Evolutionary conservation across 1,140 invertebrate genomes (phyloP), one percentile per base, ranked within the genome.

Genomic region (Anoplophora glabripennis): DNA sequence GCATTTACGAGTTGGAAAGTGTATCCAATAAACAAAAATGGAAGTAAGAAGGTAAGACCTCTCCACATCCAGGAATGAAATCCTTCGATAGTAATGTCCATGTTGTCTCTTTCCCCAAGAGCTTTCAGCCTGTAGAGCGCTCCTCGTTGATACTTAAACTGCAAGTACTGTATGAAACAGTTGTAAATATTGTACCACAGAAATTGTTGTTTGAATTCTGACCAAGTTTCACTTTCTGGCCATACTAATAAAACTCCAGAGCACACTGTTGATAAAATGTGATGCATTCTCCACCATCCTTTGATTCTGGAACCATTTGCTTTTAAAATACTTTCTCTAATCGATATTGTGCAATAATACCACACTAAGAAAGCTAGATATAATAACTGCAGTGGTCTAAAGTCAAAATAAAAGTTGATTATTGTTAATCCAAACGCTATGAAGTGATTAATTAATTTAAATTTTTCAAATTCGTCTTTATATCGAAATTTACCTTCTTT

Each of bases 21-120:
- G 75, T 99, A 99, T 4, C 93, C 96, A 57, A 89, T 76, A 70
- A 96, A 94, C 0, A 99, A 83, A 77, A 99, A 98, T n/a, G 97
- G 97, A 42, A 99, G 74, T 0, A 99, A 80, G 74, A 98, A 99
- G 4, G 90, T 91, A 9, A 99, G 78, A 0, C 96, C 96, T 58
- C 92, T 86, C 93, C 95, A 99, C 96, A 99, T 99, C 96, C 96
- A 99, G 0, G 93, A 96, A 78, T 98, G 96, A 75, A 99, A 99
- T 28, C 97, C 97, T 80, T 99, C 96, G 56, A 98, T 93, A 1
- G 96, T 99, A 42, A 99, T 96, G 74, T 99, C 96, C 96, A 99
- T 99, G 63, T 94, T 93, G 72, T 94, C 89, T 1, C 94, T 81
- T 71, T 96, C 92, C 0, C 97, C 97, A 0, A 99, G 78, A 0